Conservation (phyloP, 2,113 vertebrate genomes). For the Agapornis roseicollis region DNA sequence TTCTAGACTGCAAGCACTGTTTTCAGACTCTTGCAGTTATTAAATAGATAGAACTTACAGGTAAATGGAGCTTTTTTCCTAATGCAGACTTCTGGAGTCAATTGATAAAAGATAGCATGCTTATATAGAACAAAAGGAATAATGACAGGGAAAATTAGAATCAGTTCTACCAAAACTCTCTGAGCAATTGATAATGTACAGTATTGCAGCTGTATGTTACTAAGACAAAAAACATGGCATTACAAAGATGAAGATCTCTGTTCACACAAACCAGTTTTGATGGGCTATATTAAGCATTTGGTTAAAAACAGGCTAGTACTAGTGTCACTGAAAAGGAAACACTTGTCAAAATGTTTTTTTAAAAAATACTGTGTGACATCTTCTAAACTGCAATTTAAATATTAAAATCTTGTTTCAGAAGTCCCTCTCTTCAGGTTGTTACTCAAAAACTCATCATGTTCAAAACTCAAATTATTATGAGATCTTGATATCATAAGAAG, state of each 20-base stretch:
- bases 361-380: conserved; percentile 60
- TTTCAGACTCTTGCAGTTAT: neutral
- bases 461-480: conserved; percentile 97
- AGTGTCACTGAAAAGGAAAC: conserved; percentile 60
- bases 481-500: conserved; percentile 98
- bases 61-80: conserved; percentile 11
- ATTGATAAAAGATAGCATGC: conserved; percentile 45
- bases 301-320: conserved; percentile 53
- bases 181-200: neutral
- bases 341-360: conserved; percentile 48
- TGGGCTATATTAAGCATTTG: conserved; percentile 34
- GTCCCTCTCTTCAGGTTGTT: conserved; percentile 90
- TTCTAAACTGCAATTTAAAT: conserved; percentile 38
- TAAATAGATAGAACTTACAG: conserved; percentile 6
- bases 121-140: conserved; percentile 23
- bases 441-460: conserved; percentile 93
- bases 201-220: conserved; percentile 29
- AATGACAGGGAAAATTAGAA: neutral
- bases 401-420: conserved; percentile 95
- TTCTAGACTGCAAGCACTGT: neutral
- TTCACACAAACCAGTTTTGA: conserved; percentile 32
- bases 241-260: conserved; percentile 45
- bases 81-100: conserved; percentile 16
- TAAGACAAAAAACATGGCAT: conserved; percentile 38
- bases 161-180: neutral